Evolutionary conservation across 2,797 vertebrate species (phyloP).

Genomic region (Argyrosomus regius): DNA sequence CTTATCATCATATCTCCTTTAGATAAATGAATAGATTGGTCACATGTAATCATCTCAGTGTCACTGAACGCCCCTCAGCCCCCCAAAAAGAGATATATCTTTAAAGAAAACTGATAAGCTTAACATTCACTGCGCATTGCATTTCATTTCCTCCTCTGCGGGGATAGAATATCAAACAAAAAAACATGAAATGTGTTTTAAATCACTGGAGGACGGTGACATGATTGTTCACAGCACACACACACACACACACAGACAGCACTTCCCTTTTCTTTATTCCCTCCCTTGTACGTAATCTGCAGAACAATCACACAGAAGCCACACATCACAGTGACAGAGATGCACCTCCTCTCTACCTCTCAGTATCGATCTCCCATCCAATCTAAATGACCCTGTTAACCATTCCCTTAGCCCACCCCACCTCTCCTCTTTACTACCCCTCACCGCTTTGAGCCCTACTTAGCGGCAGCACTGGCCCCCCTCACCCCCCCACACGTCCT

Average conservation of each 20-base stretch:
- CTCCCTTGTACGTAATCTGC: conserved; percentile 80
- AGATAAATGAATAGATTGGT: conserved; percentile 59
- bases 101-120: conserved; percentile 52
- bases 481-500: neutral
- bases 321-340: conserved; percentile 88
- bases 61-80: neutral
- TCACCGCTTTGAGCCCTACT: conserved; percentile 79
- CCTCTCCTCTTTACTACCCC: conserved; percentile 76
- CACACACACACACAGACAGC: conserved; percentile 30
- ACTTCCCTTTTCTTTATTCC: conserved; percentile 64
- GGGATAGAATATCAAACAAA: conserved; percentile 70
- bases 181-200: conserved; percentile 73
- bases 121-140: conserved; percentile 56
- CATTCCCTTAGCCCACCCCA: conserved; percentile 85
- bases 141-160: conserved; percentile 66
- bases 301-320: conserved; percentile 87
- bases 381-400: conserved; percentile 90
- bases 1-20: conserved; percentile 24
- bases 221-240: conserved; percentile 61
- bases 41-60: conserved; percentile 40
- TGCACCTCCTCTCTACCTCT: conserved; percentile 86
- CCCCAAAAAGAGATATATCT: conserved; percentile 35
- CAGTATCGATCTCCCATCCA: conserved; percentile 90
- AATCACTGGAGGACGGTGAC: conserved; percentile 70
- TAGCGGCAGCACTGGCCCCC: conserved; percentile 71